Conservation (phyloP, 2,113 vertebrate genomes). For the Nothobranchius kuhntae region DNA sequence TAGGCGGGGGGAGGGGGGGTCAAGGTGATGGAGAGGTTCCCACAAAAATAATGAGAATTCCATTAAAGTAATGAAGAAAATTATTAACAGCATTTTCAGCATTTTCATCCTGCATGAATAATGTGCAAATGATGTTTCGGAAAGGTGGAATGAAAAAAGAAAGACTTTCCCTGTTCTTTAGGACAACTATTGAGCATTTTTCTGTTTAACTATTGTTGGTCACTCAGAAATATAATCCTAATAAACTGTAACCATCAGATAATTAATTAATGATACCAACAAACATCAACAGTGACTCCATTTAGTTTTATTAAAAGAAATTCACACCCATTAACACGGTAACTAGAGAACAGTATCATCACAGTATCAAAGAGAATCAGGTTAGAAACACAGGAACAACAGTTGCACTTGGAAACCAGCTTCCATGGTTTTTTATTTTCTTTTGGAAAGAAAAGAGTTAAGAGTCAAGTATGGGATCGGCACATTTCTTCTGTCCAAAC, state of each 20-base stretch:
- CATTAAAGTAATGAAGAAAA: not conserved
- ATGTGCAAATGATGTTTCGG: no score
- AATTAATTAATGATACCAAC: not conserved
- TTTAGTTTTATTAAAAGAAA: constrained; percentile 52
- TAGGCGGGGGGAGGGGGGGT: not conserved
- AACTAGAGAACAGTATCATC: constrained; percentile 35
- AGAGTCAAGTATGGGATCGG: constrained; percentile 72
- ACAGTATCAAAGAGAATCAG: constrained; percentile 38
- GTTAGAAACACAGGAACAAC: constrained; percentile 34
- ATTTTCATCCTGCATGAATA: no score
- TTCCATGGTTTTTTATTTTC: constrained; percentile 21
- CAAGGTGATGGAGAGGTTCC: not conserved
- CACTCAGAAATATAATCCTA: not conserved
- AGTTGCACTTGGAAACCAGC: constrained; percentile 38
- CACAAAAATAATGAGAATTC: not conserved
- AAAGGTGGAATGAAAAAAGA: no score
- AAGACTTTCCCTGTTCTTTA: no score
- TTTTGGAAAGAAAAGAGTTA: constrained; percentile 30
- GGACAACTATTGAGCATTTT: no score
- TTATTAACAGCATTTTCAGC: not conserved
- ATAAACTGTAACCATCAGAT: not conserved
- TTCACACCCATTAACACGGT: constrained; percentile 50
- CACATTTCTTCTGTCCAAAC: constrained; percentile 50
- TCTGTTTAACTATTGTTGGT: no score
- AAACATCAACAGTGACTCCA: constrained; percentile 6